phyloP scores from a whole-genome alignment of 2,113 vertebrate species.

The Callorhinus ursinus region DNA sequence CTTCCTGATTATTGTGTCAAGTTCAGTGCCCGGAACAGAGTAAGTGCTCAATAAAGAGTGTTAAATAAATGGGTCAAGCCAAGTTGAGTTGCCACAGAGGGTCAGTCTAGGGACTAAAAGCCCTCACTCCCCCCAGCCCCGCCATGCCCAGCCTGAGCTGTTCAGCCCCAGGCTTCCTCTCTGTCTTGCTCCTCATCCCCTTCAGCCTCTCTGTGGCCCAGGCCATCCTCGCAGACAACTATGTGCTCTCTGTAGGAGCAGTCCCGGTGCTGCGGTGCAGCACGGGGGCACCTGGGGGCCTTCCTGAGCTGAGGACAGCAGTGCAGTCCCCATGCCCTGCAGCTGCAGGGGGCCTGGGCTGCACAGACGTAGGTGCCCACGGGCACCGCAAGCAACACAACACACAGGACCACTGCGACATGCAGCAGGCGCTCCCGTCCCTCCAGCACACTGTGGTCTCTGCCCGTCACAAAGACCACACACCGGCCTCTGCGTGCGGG shows the following conservation, averaged over 20 bases:
- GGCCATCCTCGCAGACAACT: slow-evolving; percentile 85
- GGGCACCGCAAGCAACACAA: slow-evolving; percentile 90
- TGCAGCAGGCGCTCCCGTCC: slow-evolving; percentile 92
- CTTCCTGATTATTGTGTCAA: neutral
- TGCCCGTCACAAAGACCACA: slow-evolving; percentile 92
- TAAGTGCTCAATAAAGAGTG: neutral
- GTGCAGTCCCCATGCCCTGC: slow-evolving; percentile 79
- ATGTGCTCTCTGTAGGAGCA: slow-evolving; percentile 89
- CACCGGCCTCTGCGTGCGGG: slow-evolving; percentile 88
- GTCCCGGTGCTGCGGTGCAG: slow-evolving; percentile 71
- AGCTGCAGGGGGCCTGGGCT: slow-evolving; percentile 86
- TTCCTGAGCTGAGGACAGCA: slow-evolving; percentile 78
- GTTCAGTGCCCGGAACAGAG: neutral
- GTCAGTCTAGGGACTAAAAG: slow-evolving; percentile 74
- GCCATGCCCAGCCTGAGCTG: slow-evolving; percentile 76
- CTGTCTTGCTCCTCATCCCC: slow-evolving; percentile 53
- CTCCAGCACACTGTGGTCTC: slow-evolving; percentile 89
- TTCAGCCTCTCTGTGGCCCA: slow-evolving; percentile 80
- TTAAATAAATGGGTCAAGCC: neutral
- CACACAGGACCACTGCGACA: slow-evolving; percentile 91
- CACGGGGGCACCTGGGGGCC: slow-evolving; percentile 65
- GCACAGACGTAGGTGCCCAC: slow-evolving; percentile 92
- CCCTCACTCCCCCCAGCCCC: slow-evolving; percentile 61
- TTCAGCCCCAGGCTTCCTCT: slow-evolving; percentile 79
- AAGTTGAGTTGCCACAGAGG: neutral